phyloP scores from a whole-genome alignment of 2,797 vertebrate genomes.

The Apogon hyalosoma region DNA sequence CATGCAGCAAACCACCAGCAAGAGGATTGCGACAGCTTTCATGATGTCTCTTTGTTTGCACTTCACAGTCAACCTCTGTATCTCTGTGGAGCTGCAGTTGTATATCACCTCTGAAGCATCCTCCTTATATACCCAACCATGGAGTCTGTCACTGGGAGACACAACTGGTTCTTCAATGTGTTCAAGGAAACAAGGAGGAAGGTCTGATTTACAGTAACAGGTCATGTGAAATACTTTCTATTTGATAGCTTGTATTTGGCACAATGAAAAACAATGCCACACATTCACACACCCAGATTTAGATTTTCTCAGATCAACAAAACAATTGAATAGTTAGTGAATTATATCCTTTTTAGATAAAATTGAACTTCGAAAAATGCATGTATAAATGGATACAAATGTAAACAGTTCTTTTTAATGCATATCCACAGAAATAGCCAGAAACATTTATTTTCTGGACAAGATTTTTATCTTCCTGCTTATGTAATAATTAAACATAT shows the following conservation, averaged over 20 bases:
- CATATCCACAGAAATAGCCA: too few relatives aligned
- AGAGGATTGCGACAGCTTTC: slow-evolving; percentile 19
- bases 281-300: too few relatives aligned
- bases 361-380: too few relatives aligned
- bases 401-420: too few relatives aligned
- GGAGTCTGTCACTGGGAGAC: not conserved
- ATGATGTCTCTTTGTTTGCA: slow-evolving; percentile 22
- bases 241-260: not conserved
- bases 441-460: too few relatives aligned
- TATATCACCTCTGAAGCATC: not conserved
- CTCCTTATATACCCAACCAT: slow-evolving; percentile 16
- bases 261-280: too few relatives aligned
- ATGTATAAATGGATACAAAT: too few relatives aligned
- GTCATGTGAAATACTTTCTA: not conserved
- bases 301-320: too few relatives aligned
- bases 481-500: too few relatives aligned
- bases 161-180: slow-evolving; percentile 2
- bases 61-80: not conserved
- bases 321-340: too few relatives aligned
- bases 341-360: too few relatives aligned
- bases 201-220: not conserved
- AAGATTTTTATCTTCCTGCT: too few relatives aligned
- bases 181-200: not conserved
- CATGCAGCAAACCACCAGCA: slow-evolving; percentile 29
- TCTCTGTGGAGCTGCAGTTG: not conserved